phyloP scores from a whole-genome alignment of 64 coral and sea anemone species.

The Orbicella faveolata region DNA sequence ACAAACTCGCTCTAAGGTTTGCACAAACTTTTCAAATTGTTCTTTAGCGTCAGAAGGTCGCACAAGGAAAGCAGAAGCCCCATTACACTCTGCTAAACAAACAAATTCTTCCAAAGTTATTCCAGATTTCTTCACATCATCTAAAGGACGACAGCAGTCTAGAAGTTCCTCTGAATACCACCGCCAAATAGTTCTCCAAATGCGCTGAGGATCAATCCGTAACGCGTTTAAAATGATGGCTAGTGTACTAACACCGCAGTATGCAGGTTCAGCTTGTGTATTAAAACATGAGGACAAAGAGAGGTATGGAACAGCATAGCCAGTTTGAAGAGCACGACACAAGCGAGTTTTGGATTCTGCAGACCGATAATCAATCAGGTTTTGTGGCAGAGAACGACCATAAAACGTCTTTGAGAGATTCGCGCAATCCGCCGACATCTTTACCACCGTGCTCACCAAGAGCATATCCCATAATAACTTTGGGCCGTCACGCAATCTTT shows the following conservation, averaged over 20 bases:
- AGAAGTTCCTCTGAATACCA: slow-evolving; percentile 89
- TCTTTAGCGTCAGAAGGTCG: slow-evolving; percentile 35
- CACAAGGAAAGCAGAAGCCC: slow-evolving; percentile 58
- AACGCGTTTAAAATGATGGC: slow-evolving; percentile 83
- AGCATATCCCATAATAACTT: too few species aligned
- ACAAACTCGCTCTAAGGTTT: slow-evolving; percentile 57
- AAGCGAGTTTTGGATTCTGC: slow-evolving; percentile 78
- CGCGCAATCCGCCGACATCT: neutral
- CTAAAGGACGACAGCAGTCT: slow-evolving; percentile 77
- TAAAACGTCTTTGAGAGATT: slow-evolving; percentile 41
- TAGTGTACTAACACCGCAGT: slow-evolving; percentile 79
- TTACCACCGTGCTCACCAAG: too few species aligned
- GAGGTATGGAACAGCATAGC: slow-evolving; percentile 64
- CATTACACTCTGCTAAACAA: slow-evolving; percentile 85
- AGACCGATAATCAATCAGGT: slow-evolving; percentile 75
- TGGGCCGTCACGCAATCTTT: too few species aligned
- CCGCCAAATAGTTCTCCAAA: slow-evolving; percentile 86
- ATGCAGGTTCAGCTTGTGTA: slow-evolving; percentile 82
- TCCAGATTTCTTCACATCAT: slow-evolving; percentile 62
- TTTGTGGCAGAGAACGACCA: slow-evolving; percentile 48
- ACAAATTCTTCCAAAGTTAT: slow-evolving; percentile 90
- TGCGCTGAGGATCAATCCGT: slow-evolving; percentile 67
- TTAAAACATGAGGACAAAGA: slow-evolving; percentile 79
- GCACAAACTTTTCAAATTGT: slow-evolving; percentile 53
- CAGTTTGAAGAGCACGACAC: slow-evolving; percentile 46